Conservation (phyloP, 2,888 invertebrate genomes). For the Beris chalybata region DNA sequence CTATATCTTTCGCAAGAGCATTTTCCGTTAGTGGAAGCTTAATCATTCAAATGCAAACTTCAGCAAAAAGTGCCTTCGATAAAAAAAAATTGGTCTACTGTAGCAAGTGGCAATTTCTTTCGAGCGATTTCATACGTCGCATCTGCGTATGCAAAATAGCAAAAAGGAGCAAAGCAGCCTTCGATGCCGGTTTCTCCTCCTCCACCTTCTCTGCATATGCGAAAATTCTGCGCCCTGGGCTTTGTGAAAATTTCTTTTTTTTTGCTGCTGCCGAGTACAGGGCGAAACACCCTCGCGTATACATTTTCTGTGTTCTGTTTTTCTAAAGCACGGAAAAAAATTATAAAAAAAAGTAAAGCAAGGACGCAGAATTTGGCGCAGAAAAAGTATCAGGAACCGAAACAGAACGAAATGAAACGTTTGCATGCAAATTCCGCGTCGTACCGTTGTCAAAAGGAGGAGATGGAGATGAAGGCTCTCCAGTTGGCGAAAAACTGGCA, state of each 20-base stretch:
- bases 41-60: too few relatives aligned
- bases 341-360: constrained; percentile 17
- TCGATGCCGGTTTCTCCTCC: neutral
- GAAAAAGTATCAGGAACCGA: constrained; percentile 36
- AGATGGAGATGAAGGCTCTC: constrained; percentile 14
- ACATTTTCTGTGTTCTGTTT: constrained; percentile 26
- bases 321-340: constrained; percentile 18
- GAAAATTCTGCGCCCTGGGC: constrained; percentile 5
- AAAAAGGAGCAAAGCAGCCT: neutral
- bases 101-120: constrained; percentile 33
- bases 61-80: too few relatives aligned
- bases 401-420: constrained; percentile 35
- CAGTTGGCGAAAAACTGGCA: neutral
- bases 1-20: too few relatives aligned
- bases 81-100: too few relatives aligned
- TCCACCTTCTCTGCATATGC: constrained; percentile 16
- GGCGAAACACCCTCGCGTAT: constrained; percentile 28
- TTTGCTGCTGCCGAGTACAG: too few relatives aligned
- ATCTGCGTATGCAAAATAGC: constrained; percentile 28
- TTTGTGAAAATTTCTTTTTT: neutral
- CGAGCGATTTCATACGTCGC: constrained; percentile 37
- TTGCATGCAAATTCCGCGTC: constrained; percentile 38
- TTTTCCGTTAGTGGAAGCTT: too few relatives aligned
- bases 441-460: constrained; percentile 37
- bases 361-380: constrained; percentile 32